Evolutionary conservation across 2,888 invertebrate species (phyloP).

Genomic region (Hofmannophila pseudospretella): DNA sequence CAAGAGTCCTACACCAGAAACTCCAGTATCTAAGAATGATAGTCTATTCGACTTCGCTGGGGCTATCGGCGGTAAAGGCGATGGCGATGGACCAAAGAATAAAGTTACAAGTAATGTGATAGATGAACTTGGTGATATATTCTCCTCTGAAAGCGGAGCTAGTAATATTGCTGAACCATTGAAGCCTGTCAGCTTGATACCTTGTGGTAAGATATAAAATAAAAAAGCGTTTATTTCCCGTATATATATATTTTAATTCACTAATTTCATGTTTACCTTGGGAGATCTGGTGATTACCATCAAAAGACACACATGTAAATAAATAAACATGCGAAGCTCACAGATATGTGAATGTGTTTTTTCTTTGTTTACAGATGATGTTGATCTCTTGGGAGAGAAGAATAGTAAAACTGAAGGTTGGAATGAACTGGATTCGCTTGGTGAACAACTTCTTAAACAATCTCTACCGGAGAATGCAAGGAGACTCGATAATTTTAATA

Average conservation of each 20-base stretch:
- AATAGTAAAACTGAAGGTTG: conserved; percentile 71
- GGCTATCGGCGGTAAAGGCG: conserved; percentile 30
- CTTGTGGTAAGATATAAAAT: conserved; percentile 49
- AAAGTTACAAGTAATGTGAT: conserved; percentile 34
- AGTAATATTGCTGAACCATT: conserved; percentile 48
- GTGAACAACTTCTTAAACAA: conserved; percentile 86
- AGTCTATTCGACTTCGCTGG: conserved; percentile 60
- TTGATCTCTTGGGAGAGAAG: conserved; percentile 47
- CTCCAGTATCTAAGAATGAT: conserved; percentile 26
- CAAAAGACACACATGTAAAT: too few species aligned
- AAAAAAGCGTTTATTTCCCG: too few species aligned
- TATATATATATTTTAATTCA: conserved; percentile 5
- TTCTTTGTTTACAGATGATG: conserved; percentile 43
- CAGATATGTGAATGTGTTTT: too few species aligned
- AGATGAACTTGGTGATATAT: conserved; percentile 67
- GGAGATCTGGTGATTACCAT: neutral
- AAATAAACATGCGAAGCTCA: too few species aligned
- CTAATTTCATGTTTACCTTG: neutral
- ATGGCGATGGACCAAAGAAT: conserved; percentile 20
- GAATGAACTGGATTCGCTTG: conserved; percentile 88
- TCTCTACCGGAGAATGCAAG: conserved; percentile 76
- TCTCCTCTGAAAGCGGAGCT: conserved; percentile 40
- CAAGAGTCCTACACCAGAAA: conserved; percentile 15
- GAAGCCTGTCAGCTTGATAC: conserved; percentile 58
- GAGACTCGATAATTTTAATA: conserved; percentile 53